A percentile compares a stretch with the other conserved stretches of the same genome.
Evolutionary conservation across 2,888 invertebrate genomes (phyloP).

Genomic region (Tuta absoluta): DNA sequence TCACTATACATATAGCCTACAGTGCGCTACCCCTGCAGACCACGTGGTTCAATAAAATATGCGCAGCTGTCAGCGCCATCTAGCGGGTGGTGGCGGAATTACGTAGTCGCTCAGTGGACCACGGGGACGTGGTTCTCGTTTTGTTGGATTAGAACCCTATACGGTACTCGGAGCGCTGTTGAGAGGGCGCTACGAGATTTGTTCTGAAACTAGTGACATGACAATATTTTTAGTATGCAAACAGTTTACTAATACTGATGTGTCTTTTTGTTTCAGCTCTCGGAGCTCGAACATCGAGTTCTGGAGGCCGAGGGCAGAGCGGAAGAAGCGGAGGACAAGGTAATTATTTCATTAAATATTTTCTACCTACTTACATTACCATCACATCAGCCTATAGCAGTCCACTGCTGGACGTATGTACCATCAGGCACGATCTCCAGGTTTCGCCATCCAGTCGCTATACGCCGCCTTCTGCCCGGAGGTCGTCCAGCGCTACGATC

Average conservation of each 20-base stretch:
- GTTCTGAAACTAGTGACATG: not conserved
- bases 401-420: no score
- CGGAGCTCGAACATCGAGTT: conserved; percentile 95
- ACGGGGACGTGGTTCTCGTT: not conserved
- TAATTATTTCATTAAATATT: conserved; percentile 64
- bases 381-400: no score
- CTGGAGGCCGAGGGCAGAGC: conserved; percentile 95
- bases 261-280: conserved; percentile 86
- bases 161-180: conserved; percentile 14
- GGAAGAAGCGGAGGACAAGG: conserved; percentile 97
- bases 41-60: conserved; percentile 76
- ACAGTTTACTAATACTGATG: conserved; percentile 19
- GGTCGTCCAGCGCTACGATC: no score
- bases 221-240: no score
- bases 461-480: no score
- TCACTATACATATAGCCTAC: conserved; percentile 39
- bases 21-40: conserved; percentile 42
- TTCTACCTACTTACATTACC: not conserved
- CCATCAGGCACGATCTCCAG: no score
- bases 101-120: conserved; percentile 29
- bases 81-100: conserved; percentile 60
- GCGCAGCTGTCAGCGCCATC: conserved; percentile 62
- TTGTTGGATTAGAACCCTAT: not conserved
- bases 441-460: no score
- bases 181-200: conserved; percentile 59